These are phyloP conservation scores for Gasterosteus nipponicus DNA, from an alignment of 2,113 vertebrate species.

Conservation along the genomic window DNA sequence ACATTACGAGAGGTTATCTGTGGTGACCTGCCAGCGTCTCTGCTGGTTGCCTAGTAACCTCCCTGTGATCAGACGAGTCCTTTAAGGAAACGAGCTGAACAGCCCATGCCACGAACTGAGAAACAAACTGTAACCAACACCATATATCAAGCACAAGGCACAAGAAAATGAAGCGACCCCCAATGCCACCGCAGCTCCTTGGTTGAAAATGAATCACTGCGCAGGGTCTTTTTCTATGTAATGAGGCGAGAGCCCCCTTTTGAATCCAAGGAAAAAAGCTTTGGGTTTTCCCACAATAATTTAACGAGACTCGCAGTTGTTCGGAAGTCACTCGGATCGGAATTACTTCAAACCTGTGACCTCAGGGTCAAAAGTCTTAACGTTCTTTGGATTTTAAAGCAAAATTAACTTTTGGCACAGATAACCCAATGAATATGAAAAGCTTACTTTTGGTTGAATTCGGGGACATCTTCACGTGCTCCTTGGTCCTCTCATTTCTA, in stretches of 20 bases:
- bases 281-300: constrained; percentile 5
- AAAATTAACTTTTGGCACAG: not conserved
- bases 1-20: not conserved
- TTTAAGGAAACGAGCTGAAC: not conserved
- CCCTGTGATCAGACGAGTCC: not conserved
- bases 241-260: not conserved
- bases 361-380: not conserved
- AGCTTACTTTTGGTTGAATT: constrained; percentile 74
- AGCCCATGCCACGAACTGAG: not conserved
- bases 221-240: not conserved
- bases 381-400: not conserved
- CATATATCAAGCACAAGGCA: not conserved
- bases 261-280: not conserved
- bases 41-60: constrained; percentile 6
- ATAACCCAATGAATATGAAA: not conserved
- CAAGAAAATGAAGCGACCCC: not conserved
- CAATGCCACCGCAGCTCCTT: not conserved
- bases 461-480: constrained; percentile 78
- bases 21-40: not conserved
- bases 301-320: not conserved
- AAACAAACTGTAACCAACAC: not conserved
- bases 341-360: not conserved
- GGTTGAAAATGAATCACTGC: not conserved
- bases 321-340: not conserved
- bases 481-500: constrained; percentile 61